Evolutionary conservation across 1,140 invertebrate species (phyloP).

Genomic region (Gryllus bimaculatus): DNA sequence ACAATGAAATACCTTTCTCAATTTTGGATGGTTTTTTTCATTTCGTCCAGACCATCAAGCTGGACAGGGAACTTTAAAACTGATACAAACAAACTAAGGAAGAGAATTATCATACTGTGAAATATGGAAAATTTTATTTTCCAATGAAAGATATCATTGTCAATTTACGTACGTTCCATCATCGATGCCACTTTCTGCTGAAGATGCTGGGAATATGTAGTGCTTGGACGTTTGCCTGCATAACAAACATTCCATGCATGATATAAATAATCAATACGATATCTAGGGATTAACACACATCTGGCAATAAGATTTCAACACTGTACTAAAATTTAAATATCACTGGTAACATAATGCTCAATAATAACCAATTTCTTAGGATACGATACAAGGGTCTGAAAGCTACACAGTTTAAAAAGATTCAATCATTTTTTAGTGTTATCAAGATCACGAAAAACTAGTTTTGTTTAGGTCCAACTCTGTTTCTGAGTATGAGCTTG

Average conservation of each 20-base stretch:
- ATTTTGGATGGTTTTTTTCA: neutral
- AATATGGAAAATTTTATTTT: neutral
- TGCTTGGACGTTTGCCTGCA: conserved; percentile 38
- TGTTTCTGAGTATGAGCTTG: too few species aligned
- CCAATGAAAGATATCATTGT: conserved; percentile 7
- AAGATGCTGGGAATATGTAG: conserved; percentile 43
- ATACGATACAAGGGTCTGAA: too few species aligned
- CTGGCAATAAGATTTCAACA: neutral
- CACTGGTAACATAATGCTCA: too few species aligned
- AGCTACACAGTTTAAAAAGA: too few species aligned
- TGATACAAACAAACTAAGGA: neutral
- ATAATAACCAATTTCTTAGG: too few species aligned
- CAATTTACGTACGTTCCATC: conserved; percentile 41
- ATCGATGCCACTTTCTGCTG: conserved; percentile 41
- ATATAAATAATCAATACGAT: conserved; percentile 8
- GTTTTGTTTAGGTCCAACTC: too few species aligned
- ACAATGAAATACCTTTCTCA: conserved; percentile 1
- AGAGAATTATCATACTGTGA: neutral
- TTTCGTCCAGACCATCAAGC: neutral
- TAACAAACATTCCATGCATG: conserved; percentile 6
- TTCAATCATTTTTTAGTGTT: too few species aligned
- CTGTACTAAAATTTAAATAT: too few species aligned
- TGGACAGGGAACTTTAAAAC: neutral
- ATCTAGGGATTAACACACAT: neutral
- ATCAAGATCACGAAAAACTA: too few species aligned